phyloP scores from a whole-genome alignment of 2,888 invertebrate genomes.

The Myopa tessellatipennis region DNA sequence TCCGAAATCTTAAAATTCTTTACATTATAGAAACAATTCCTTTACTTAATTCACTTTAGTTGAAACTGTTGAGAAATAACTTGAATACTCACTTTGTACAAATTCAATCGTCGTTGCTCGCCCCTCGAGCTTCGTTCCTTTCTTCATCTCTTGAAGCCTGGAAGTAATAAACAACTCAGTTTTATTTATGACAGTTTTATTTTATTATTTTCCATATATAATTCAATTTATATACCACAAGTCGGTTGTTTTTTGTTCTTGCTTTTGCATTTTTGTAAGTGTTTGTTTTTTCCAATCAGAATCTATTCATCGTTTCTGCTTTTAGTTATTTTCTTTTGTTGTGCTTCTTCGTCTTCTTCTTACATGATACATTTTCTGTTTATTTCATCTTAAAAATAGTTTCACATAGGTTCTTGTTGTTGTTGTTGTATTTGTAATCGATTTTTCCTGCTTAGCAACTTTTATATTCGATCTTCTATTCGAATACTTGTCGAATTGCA shows the following conservation, averaged over 20 bases:
- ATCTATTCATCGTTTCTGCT: neutral
- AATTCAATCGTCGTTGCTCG: no score
- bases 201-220: slow-evolving; percentile 5
- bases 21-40: no score
- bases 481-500: slow-evolving; percentile 2
- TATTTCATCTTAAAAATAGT: neutral
- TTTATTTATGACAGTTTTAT: neutral
- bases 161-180: neutral
- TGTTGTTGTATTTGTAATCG: neutral
- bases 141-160: no score
- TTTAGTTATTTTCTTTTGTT: neutral
- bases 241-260: neutral
- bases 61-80: no score
- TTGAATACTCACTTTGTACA: no score
- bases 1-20: no score
- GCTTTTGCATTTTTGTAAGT: neutral
- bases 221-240: slow-evolving; percentile 6
- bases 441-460: slow-evolving; percentile 9
- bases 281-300: neutral
- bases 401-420: neutral
- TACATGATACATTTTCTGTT: neutral
- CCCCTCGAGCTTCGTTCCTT: no score
- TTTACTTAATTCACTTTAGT: no score
- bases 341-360: no score
- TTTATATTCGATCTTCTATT: neutral